A percentile compares a stretch with the other conserved stretches of the same genome.
Evolutionary conservation across 2,797 vertebrate genomes (phyloP).

Genomic region (Tauraco hartlaubi): DNA sequence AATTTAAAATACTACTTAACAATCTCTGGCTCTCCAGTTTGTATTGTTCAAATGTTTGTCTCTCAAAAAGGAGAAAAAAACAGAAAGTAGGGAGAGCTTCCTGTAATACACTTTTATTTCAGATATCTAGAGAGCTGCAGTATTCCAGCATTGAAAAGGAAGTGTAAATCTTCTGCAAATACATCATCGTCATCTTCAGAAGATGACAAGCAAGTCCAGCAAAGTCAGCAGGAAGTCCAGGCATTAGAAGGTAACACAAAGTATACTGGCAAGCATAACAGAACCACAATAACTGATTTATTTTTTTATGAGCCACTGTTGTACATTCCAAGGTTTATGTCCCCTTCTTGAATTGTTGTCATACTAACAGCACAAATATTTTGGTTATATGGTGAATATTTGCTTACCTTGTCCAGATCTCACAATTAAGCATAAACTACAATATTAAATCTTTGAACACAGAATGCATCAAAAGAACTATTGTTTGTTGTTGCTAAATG

Average conservation of each 20-base stretch:
- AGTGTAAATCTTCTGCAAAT: slow-evolving; percentile 83
- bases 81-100: not conserved
- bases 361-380: not conserved
- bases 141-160: slow-evolving; percentile 88
- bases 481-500: not conserved
- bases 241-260: slow-evolving; percentile 46
- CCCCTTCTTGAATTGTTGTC: not conserved
- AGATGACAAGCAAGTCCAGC: slow-evolving; percentile 78
- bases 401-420: not conserved
- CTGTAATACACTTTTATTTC: not conserved
- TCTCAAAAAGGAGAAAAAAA: not conserved
- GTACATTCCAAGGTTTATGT: not conserved
- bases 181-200: slow-evolving; percentile 87
- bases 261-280: not conserved
- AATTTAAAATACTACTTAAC: slow-evolving; percentile 8
- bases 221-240: not conserved
- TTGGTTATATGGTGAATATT: not conserved
- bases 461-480: not conserved
- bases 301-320: not conserved
- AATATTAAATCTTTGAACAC: not conserved
- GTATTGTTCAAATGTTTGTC: slow-evolving; percentile 5
- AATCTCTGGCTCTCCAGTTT: not conserved
- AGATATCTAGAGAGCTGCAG: slow-evolving; percentile 91
- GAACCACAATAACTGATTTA: not conserved
- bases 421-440: not conserved